Conservation (phyloP, 2,113 vertebrate species). For the Ctenodactylus gundi region DNA sequence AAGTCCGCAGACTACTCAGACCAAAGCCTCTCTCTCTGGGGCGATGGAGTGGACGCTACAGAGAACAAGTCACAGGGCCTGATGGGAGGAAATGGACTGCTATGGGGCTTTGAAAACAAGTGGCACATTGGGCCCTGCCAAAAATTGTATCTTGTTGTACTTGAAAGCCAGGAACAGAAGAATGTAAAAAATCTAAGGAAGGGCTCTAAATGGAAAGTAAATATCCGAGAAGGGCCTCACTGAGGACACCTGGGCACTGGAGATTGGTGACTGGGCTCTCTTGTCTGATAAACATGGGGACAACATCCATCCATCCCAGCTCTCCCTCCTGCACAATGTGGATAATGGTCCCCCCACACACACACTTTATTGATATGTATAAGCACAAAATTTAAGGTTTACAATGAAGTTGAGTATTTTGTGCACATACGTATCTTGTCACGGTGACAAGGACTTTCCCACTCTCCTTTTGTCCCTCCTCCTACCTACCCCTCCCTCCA, state of each 20-base stretch:
- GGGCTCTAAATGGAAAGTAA: not conserved
- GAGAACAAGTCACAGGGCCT: not conserved
- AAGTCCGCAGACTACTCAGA: not conserved
- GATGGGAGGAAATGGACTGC: not conserved
- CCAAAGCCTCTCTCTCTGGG: not conserved
- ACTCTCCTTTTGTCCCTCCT: too few relatives aligned
- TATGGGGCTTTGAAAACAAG: not conserved
- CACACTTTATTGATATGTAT: too few relatives aligned
- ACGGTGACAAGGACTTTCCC: too few relatives aligned
- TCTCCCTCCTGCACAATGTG: not conserved
- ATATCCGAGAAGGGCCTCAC: not conserved
- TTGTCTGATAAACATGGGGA: not conserved
- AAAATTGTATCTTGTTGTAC: not conserved
- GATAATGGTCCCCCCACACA: too few relatives aligned
- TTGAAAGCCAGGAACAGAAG: not conserved
- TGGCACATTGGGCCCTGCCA: not conserved
- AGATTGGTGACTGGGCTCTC: not conserved
- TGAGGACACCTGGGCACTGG: not conserved
- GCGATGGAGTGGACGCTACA: not conserved
- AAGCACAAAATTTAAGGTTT: too few relatives aligned
- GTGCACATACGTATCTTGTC: too few relatives aligned
- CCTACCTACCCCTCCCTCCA: too few relatives aligned
- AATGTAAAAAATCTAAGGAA: not conserved
- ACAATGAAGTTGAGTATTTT: too few relatives aligned
- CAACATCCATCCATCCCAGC: not conserved